Base-by-base conservation (phyloP, 2,888 invertebrate genomes). In the Marasmarcha lunaedactyla region DNA sequence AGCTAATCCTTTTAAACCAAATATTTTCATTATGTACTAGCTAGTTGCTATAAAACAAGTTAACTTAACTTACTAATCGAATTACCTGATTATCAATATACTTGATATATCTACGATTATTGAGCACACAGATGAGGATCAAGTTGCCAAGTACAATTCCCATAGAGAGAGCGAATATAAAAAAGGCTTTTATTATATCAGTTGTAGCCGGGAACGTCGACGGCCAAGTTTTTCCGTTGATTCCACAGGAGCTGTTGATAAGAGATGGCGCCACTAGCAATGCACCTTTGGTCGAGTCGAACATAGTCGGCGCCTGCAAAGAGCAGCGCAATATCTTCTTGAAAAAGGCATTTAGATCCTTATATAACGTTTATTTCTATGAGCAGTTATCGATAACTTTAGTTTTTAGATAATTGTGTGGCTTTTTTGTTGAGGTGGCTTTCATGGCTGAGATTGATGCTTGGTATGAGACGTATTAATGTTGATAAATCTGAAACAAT, bases 71-170 rank as follows among this genome's bases (percentile, higher is more conserved):
- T n/a, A n/a, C n/a, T n/a, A n/a, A n/a, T n/a, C n/a, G n/a, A n/a
- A n/a, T 71, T 70, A 93, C 94, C 91, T 94, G 94, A 54, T 93
- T 91, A 63, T 93, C 93, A 54, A 94, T 93, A 62, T 93, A 93
- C 60, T 92, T 92, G 57, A 92, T 88, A 67, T 93, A 93, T 46
- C 92, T 86, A 38, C 92, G 86, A 69, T 92, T 93, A 71, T 94
- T 94, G 57, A 94, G 88, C 37, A 94, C 93, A 53, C 92, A 88
- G 50, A 94, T 93, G 15, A 94, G 87, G 44, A 93, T 81, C 36
- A 92, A 84, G 64, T 94, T 94, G 34, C 93, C 92, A 25, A 89
- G 88, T 33, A 94, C 88, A 47, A 94, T 92, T 30, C 92, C 91
- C 63, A 91, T 85, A 30, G 93, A 92, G 45, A 94, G 78, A 2